Evolutionary conservation across 2,888 invertebrate genomes (phyloP).

Genomic region (Protodeltote pygarga): DNA sequence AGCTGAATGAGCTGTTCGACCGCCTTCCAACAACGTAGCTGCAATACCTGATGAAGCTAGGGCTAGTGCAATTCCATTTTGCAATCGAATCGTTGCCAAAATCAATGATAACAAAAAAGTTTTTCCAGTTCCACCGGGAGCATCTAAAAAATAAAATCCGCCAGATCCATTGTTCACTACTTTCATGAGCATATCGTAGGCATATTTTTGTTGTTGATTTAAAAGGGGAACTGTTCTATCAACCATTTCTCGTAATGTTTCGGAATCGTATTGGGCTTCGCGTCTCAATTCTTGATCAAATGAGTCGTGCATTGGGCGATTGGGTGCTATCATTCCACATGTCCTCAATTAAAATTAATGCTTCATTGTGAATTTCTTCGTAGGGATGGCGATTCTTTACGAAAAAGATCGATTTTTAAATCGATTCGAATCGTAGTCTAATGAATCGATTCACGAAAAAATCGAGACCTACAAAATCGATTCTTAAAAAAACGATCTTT

Average conservation of each 20-base stretch:
- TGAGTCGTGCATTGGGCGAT: constrained; percentile 36
- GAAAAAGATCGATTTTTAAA: no score
- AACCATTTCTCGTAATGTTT: constrained; percentile 13
- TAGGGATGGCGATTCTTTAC: no score
- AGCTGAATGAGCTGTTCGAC: background rate
- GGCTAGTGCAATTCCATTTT: background rate
- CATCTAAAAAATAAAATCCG: constrained; percentile 27
- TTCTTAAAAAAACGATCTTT: no score
- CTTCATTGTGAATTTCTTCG: constrained; percentile 25
- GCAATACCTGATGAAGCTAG: background rate
- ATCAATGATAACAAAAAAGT: background rate
- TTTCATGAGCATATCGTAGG: constrained; percentile 27
- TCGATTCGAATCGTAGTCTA: no score
- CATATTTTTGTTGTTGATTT: constrained; percentile 37
- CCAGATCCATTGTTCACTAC: constrained; percentile 27
- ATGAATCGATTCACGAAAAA: no score
- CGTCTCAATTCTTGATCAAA: constrained; percentile 30
- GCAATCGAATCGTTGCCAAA: background rate
- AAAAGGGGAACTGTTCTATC: constrained; percentile 17
- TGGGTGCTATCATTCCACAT: no score
- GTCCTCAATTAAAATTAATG: constrained; percentile 36
- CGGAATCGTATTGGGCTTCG: constrained; percentile 13
- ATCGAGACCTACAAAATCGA: no score
- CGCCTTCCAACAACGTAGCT: background rate
- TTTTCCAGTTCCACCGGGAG: constrained; percentile 31